Base-by-base conservation (phyloP, 2,888 invertebrate genomes). In the Harpagoxenus sublaevis region DNA sequence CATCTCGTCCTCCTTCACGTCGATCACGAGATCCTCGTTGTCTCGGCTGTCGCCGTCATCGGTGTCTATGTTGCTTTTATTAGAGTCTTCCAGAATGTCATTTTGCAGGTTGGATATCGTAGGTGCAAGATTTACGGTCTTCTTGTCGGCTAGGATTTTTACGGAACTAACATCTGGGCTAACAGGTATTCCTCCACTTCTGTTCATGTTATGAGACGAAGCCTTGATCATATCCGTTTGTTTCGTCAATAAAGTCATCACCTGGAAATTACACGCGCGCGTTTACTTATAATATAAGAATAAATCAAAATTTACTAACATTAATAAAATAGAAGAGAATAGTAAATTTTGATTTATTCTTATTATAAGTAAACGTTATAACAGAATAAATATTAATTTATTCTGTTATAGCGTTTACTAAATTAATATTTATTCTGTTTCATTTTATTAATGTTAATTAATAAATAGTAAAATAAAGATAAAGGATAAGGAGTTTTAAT, bases 221-320 rank as follows among this genome's bases (percentile, higher is more conserved):
- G 53, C 82, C 77, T 92, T 94, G 84, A 95, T 93, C 55, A 93
- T 90, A 5, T 88, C 84, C 0, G 86, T 86, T 84, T 95, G 95
- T 42, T 81, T 92, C 39, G 86, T 91, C 48, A 94, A 71, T 28
- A 94, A 73, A 28, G 89, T 92, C 3, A 85, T 74, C 28, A 94
- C 93, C 94, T 94, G 45, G 3, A 55, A 86, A 71, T 71, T 10
- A 53, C 4, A 28, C 9, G 23, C 6, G 31, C 23, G 8, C 6
- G 6, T 15, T 77, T 51, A 53, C 28, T 39, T 65, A 23, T 39
- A 31, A 60, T 74, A 48, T 74, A 48, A n/a, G 9, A 55, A 18
- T 18, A 10, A 60, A 60, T 12, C 10, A 57, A 51, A 10, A 68
- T 28, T 51, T 62, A 42, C 9, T 4, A 42, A 65, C 18, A 65